These are phyloP conservation scores for Brachionus manjavacas DNA, from an alignment of 1,140 invertebrate genomes.

Conservation along the genomic window DNA sequence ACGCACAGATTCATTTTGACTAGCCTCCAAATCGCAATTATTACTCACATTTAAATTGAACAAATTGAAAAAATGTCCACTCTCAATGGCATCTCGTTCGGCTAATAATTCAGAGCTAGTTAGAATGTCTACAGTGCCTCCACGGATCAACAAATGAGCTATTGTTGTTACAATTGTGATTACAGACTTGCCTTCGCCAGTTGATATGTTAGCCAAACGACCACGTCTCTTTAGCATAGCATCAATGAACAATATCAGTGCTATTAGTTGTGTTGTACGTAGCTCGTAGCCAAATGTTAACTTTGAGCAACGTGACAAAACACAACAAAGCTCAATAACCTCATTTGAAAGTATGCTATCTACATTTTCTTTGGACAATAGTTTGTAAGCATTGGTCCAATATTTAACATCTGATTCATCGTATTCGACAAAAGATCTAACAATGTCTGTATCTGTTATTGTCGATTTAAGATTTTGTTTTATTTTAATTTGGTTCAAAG, in stretches of 20 bases:
- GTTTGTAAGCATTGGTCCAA: not conserved
- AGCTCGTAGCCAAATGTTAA: not conserved
- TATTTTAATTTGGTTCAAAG: not conserved
- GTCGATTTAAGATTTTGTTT: not conserved
- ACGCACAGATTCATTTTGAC: not conserved
- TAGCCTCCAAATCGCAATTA: not conserved
- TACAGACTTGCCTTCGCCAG: conserved; percentile 6
- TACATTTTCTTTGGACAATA: not conserved
- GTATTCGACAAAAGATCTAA: not conserved
- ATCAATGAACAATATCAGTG: not conserved
- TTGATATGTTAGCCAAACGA: conserved; percentile 13
- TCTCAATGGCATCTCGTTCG: not conserved
- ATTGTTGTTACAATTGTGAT: not conserved
- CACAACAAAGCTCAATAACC: not conserved
- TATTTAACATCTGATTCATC: not conserved
- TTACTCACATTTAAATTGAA: not conserved
- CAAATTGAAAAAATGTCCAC: not conserved
- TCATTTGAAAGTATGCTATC: not conserved
- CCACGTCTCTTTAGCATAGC: not conserved
- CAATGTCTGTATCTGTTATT: not conserved
- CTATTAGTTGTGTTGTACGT: not conserved
- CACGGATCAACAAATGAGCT: not conserved
- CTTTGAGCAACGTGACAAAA: not conserved
- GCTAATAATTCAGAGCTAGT: conserved; percentile 1
- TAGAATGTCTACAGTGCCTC: not conserved